A percentile compares a stretch with the other conserved stretches of the same genome.
phyloP scores from a whole-genome alignment of 2,113 vertebrate species.

The Limanda limanda region DNA sequence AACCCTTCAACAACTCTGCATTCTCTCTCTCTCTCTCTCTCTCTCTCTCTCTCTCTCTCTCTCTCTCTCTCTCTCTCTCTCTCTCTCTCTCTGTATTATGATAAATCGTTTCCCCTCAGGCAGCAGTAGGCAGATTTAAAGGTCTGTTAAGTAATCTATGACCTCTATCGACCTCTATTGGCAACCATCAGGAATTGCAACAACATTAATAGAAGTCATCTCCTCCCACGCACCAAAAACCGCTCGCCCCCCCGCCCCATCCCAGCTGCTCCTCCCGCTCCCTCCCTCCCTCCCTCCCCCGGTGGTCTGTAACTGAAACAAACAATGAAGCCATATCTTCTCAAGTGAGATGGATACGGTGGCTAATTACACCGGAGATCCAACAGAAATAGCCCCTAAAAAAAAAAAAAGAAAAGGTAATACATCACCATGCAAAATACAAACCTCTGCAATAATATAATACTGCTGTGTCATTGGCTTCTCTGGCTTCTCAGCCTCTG shows the following conservation, averaged over 20 bases:
- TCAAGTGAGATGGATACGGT: slow-evolving; percentile 68
- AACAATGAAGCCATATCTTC: slow-evolving; percentile 56
- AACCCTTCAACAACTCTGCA: neutral
- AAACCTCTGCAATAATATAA: slow-evolving; percentile 59
- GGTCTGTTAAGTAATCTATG: slow-evolving; percentile 63
- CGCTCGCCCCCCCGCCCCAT: neutral
- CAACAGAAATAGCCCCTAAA: slow-evolving; percentile 55
- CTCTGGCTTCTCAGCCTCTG: slow-evolving; percentile 46
- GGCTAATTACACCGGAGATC: slow-evolving; percentile 67
- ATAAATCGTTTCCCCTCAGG: slow-evolving; percentile 51
- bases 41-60: neutral
- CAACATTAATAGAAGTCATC: slow-evolving; percentile 57
- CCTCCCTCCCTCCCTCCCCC: slow-evolving; percentile 33
- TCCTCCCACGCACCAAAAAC: slow-evolving; percentile 26
- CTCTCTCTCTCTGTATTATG: slow-evolving; percentile 25
- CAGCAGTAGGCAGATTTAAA: slow-evolving; percentile 56
- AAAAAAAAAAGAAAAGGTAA: slow-evolving; percentile 46
- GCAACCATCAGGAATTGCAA: slow-evolving; percentile 53
- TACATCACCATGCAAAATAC: slow-evolving; percentile 65
- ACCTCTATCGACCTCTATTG: slow-evolving; percentile 61
- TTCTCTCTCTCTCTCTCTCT: neutral
- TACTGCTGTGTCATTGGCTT: slow-evolving; percentile 66
- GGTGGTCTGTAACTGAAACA: slow-evolving; percentile 62
- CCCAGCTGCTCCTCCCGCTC: slow-evolving; percentile 34
- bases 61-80: neutral